These are phyloP conservation scores for Spicauda simplicius DNA, from an alignment of 2,888 invertebrate species.

Conservation along the genomic window DNA sequence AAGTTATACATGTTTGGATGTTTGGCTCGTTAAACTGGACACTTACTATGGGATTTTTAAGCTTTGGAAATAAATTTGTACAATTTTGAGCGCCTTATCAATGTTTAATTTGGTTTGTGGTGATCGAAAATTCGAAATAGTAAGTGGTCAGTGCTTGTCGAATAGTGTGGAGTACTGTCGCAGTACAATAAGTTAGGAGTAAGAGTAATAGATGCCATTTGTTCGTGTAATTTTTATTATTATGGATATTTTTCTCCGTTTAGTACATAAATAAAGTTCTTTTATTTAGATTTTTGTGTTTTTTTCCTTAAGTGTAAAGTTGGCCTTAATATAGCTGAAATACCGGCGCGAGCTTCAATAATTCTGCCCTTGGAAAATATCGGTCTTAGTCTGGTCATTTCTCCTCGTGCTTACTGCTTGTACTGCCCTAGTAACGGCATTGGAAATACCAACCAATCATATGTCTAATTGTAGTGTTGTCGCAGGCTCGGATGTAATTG, in stretches of 20 bases:
- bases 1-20: neutral
- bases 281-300: constrained; percentile 63
- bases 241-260: constrained; percentile 67
- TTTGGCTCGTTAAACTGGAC: neutral
- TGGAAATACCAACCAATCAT: no score
- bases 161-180: constrained; percentile 8
- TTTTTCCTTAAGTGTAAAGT: constrained; percentile 18
- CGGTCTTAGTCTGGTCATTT: no score
- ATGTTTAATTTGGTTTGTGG: neutral
- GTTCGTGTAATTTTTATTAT: constrained; percentile 70
- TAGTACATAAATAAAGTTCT: constrained; percentile 74
- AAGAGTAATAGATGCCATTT: constrained; percentile 70
- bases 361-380: no score
- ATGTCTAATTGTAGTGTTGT: no score
- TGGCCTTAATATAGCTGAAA: no score
- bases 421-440: no score
- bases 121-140: neutral
- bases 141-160: constrained; percentile 19
- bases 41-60: neutral
- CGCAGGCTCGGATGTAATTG: no score
- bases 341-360: no score
- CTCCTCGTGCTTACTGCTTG: no score
- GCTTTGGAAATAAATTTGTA: neutral
- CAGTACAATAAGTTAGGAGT: constrained; percentile 52
- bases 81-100: neutral